A percentile compares a stretch with the other conserved stretches of the same genome.
Evolutionary conservation across 35 echinoderm and acorn worm genomes (phyloP).

Genomic region (Holothuria glaberrima): DNA sequence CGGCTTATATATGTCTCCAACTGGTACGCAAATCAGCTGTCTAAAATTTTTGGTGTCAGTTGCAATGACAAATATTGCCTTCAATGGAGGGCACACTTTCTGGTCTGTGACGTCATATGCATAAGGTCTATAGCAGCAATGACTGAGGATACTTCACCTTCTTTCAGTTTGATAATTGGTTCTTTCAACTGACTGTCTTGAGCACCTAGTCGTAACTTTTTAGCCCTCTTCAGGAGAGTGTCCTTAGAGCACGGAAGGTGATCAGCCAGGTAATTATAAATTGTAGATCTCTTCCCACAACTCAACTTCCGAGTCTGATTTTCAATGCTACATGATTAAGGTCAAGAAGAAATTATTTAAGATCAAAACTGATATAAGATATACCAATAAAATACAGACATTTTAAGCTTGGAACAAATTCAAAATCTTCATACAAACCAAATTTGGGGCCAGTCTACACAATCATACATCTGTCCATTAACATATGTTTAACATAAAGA

Average conservation of each 20-base stretch:
- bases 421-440: no score
- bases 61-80: no score
- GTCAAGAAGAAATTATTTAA: background rate
- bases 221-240: slow-evolving; percentile 93
- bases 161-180: slow-evolving; percentile 89
- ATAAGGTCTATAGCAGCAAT: background rate
- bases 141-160: slow-evolving; percentile 64
- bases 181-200: slow-evolving; percentile 89
- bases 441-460: no score
- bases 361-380: no score
- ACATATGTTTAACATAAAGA: no score
- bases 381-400: no score
- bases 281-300: slow-evolving; percentile 76
- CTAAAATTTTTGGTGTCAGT: no score
- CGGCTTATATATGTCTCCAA: no score
- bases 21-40: no score
- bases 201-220: slow-evolving; percentile 84
- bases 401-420: no score
- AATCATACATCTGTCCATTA: no score
- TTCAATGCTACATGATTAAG: slow-evolving; percentile 80
- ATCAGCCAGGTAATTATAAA: slow-evolving; percentile 82
- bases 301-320: slow-evolving; percentile 63
- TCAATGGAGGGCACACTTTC: no score
- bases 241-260: slow-evolving; percentile 94
- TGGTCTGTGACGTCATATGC: background rate